These are phyloP conservation scores for Nesidiocoris tenuis DNA, from an alignment of 2,888 invertebrate genomes.

Conservation along the genomic window DNA sequence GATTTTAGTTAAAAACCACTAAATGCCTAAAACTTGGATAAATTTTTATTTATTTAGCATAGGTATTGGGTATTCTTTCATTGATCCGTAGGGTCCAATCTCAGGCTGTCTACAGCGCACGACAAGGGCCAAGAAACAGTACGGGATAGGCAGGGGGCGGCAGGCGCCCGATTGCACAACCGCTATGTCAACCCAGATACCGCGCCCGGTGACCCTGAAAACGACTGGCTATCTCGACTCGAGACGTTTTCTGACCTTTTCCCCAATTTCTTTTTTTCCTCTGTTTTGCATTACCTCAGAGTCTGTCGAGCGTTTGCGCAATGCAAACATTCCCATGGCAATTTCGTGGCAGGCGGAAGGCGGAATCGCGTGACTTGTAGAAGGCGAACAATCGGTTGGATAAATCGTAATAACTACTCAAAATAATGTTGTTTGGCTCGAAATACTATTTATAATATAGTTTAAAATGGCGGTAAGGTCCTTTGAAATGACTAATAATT, in stretches of 20 bases:
- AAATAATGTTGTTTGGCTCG: no score
- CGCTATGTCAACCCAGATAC: slow-evolving; percentile 33
- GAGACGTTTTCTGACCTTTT: slow-evolving; percentile 16
- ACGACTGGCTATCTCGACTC: slow-evolving; percentile 3
- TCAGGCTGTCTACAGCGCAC: no score
- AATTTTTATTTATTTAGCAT: no score
- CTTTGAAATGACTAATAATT: no score
- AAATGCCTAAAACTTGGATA: no score
- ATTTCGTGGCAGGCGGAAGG: neutral
- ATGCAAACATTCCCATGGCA: neutral
- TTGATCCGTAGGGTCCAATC: no score
- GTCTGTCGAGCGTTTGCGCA: neutral
- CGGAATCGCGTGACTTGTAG: neutral
- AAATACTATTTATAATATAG: no score
- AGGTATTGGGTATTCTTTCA: no score
- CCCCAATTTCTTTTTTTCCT: neutral
- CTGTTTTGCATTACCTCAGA: neutral
- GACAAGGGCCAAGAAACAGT: neutral
- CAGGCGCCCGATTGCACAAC: slow-evolving; percentile 9
- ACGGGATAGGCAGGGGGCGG: neutral
- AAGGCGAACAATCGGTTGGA: neutral
- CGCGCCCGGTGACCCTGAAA: slow-evolving; percentile 26
- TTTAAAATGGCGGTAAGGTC: no score
- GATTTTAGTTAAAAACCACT: no score
- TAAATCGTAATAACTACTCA: no score